Base-by-base conservation (phyloP, 2,113 vertebrate species). In the Notarius lentiginosus region DNA sequence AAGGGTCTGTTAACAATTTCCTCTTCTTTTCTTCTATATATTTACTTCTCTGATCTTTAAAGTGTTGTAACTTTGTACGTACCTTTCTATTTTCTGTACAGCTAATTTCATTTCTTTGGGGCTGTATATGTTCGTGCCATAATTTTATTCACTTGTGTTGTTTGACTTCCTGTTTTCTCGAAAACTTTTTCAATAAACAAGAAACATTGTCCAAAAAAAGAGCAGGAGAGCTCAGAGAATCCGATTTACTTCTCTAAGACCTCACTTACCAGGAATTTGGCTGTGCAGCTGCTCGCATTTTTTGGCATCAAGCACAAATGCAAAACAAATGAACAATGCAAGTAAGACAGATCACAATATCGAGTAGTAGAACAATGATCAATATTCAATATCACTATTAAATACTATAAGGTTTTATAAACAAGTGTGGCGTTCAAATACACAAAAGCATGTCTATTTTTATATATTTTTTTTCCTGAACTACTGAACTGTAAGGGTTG, bases 181-280 rank as follows among this genome's bases (percentile, higher is more conserved):
- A 60, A 60, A 22, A 7, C 4, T 49, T 22, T 56, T 17, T 55
- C n/a, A 76, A 76, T 76, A 24, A 53, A 76, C 47, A 24, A 76
- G 22, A 76, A n/a, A 51, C 20, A 12, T 7, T n/a, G 73, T 51
- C 18, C 12, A 0, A 30, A 1, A 0, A 66, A 27, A 65, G 4
- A 66, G 1, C 6, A 41, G 18, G 51, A 77, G 75, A 53, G 75
- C 75, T 55, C 51, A 55, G 12, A 17, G 75, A 79, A 79, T 79
- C 53, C 4, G 77, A 56, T 58, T 56, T 79, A 79, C 27, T 61
- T 61, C 30, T 41, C 30, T 61, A 61, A 81, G 79, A 81, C 34
- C 30, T 81, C 79, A 80, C 79, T 60, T 60, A 12, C 47, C 4
- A 81, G 79, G 56, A 81, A 81, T 81, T 61, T 61, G 58, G 79